Evolutionary conservation across 2,797 vertebrate genomes (phyloP), one percentile per base, ranked within the genome.

Genomic region (Cossypha niveicapilla): DNA sequence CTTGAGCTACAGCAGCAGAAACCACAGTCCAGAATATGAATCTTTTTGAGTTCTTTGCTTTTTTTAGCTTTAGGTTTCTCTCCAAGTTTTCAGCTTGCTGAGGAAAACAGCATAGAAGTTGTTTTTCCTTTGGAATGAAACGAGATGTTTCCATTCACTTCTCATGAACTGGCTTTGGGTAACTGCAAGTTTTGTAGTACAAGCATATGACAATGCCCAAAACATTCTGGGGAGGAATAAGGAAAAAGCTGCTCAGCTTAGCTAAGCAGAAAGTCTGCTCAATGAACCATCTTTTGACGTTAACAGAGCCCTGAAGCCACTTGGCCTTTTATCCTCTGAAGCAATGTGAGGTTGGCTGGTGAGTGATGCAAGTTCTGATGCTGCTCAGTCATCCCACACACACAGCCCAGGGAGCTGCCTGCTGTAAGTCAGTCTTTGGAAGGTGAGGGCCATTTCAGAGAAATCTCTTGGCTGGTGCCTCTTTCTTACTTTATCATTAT

Each of bases 11-110:
- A 27, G 74, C 88, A 93, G 66, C 63, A 94, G 86, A 90, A 95
- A 86, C 94, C 80, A 71, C 94, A 94, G 86, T 79, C 71, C 95
- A 92, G 79, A 95, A 86, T 81, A 94, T 77, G 88, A 94, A 96
- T 95, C 66, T 94, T 95, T 56, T 72, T 47, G 56, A 93, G 54
- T 90, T 86, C 94, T 85, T 91, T 75, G 84, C 94, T 92, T 90
- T 96, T 96, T 97, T 92, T 91, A 93, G 90, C 75, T 89, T 93
- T 86, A 88, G 61, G 48, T 86, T 88, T 94, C 72, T 82, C 71
- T 91, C 88, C 84, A 94, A 94, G 41, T 90, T 95, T 95, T 95
- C 78, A 37, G 27, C 79, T 95, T 57, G 16, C 68, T 93, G 76
- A 85, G 6, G 39, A 92, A 95, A 93, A 91, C 53, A 90, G 62